These are phyloP conservation scores for Hyperopisus bebe DNA, from an alignment of 2,113 vertebrate species.

Conservation along the genomic window DNA sequence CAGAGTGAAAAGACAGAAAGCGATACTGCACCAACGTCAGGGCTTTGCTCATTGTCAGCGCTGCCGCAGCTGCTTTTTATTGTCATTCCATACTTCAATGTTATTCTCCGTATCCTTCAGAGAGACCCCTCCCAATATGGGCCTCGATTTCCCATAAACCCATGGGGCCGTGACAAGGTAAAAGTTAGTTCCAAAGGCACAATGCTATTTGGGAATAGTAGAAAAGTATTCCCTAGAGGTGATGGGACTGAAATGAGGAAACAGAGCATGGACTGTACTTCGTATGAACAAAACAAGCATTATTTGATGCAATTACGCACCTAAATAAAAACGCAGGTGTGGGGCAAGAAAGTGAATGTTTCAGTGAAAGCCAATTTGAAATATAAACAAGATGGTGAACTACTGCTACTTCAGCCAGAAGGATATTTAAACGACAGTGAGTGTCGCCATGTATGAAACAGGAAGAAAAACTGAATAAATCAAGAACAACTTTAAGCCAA, in stretches of 20 bases:
- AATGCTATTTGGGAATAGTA: background rate
- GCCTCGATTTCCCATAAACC: background rate
- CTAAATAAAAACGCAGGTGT: background rate
- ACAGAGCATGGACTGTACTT: background rate
- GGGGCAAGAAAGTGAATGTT: background rate
- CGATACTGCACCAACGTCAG: background rate
- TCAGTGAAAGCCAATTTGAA: background rate
- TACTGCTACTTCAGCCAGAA: background rate
- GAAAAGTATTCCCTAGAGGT: background rate
- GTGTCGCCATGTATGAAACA: background rate
- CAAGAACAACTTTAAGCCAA: background rate
- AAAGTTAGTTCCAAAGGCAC: background rate
- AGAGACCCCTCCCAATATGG: background rate
- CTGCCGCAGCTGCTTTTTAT: background rate
- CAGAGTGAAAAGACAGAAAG: background rate
- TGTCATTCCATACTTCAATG: background rate
- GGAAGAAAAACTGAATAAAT: background rate
- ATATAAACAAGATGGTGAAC: conserved; percentile 1
- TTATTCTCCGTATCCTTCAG: background rate
- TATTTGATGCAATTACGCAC: background rate
- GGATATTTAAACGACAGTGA: background rate
- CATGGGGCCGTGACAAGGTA: background rate
- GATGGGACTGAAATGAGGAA: background rate
- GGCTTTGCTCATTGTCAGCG: background rate
- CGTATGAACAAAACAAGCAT: background rate